These are phyloP conservation scores for Dufourea novaeangliae DNA, from an alignment of 1,140 invertebrate species.

Conservation along the genomic window DNA sequence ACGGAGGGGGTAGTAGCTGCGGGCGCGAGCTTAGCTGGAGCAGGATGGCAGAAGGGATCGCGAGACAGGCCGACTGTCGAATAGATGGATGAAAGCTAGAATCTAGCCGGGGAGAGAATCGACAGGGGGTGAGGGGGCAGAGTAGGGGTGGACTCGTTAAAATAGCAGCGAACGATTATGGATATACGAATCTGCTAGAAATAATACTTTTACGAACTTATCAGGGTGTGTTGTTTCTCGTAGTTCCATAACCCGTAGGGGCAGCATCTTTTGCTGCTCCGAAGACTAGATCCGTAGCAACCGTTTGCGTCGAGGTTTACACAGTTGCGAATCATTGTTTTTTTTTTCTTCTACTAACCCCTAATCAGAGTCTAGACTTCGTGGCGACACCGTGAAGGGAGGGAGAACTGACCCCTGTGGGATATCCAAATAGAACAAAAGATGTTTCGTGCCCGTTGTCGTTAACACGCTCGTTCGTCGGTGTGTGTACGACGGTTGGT, in stretches of 20 bases:
- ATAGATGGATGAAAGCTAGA: slow-evolving; percentile 50
- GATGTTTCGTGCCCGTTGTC: neutral
- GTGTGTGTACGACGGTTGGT: no score
- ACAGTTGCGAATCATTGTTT: neutral
- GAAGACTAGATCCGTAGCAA: neutral
- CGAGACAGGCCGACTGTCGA: slow-evolving; percentile 44
- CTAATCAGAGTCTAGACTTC: neutral
- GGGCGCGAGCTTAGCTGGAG: slow-evolving; percentile 71
- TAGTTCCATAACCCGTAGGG: no score
- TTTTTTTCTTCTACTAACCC: neutral
- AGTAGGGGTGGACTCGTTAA: neutral
- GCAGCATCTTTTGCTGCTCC: neutral
- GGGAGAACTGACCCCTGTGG: no score
- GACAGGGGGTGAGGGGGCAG: slow-evolving; percentile 58
- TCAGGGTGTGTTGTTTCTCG: no score
- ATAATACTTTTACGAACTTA: neutral
- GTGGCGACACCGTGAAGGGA: neutral
- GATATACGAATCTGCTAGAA: neutral
- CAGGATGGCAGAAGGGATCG: slow-evolving; percentile 59
- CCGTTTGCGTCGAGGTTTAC: neutral
- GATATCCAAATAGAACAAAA: slow-evolving; percentile 1
- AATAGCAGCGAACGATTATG: slow-evolving; percentile 3
- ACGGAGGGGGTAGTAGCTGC: slow-evolving; percentile 62
- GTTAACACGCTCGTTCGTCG: neutral
- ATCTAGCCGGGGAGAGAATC: slow-evolving; percentile 53